Evolutionary conservation across 2,113 vertebrate species (phyloP).

Genomic region (Neolamprologus modestus): DNA sequence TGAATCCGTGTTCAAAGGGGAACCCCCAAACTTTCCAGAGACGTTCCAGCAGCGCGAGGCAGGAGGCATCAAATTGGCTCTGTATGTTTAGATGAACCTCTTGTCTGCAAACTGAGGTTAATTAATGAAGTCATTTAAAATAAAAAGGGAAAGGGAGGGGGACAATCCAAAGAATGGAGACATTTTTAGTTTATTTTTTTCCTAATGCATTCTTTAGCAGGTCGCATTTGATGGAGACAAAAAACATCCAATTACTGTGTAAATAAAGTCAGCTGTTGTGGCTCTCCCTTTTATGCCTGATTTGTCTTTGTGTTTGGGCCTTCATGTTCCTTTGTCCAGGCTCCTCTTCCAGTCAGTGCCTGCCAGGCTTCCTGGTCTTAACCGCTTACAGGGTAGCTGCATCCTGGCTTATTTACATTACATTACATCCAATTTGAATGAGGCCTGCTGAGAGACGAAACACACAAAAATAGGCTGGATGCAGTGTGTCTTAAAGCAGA

Average conservation of each 20-base stretch:
- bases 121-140: conserved; percentile 5
- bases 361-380: not conserved
- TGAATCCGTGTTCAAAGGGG: conserved; percentile 7
- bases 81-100: conserved; percentile 19
- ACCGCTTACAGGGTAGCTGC: not conserved
- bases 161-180: not conserved
- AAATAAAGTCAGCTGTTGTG: conserved; percentile 16
- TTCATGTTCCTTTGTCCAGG: conserved; percentile 8
- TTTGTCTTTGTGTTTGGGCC: conserved; percentile 20
- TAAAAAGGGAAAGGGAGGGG: not conserved
- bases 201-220: conserved; percentile 23
- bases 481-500: not conserved
- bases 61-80: not conserved
- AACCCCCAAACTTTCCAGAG: not conserved
- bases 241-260: conserved; percentile 54
- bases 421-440: conserved; percentile 37
- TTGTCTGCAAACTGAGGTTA: conserved; percentile 23
- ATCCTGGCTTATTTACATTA: conserved; percentile 45
- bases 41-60: not conserved
- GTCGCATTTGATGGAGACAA: conserved; percentile 17
- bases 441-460: not conserved
- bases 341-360: not conserved
- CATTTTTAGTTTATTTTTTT: conserved; percentile 25
- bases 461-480: not conserved
- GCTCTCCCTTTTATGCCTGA: conserved; percentile 28